Base-by-base conservation (phyloP, 2,113 vertebrate genomes). In the Phyllopteryx taeniolatus region DNA sequence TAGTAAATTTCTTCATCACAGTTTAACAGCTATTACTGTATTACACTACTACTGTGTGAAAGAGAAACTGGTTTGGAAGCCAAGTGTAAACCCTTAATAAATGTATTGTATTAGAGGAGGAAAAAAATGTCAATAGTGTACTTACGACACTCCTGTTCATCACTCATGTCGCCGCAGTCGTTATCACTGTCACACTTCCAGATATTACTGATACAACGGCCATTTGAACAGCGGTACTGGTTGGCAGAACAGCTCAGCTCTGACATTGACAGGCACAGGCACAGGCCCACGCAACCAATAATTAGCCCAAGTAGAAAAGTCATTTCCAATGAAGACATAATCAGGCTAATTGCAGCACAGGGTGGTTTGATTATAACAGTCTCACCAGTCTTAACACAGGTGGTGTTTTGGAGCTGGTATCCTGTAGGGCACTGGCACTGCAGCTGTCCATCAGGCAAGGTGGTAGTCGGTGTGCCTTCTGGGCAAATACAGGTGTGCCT, bases 171-270 rank as follows among this genome's bases (percentile, higher is more conserved):
- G 5, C 96, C 96, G 0, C 98, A 99, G 93, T 99, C 98, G 0
- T 99, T 96, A 87, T 99, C 97, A 0, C 94, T 95, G 87, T 99
- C 98, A 8, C 98, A 99, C 83, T 95, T 95, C 98, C 98, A 99
- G 76, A 98, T 98, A 92, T 94, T 96, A 91, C 94, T 98, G 88
- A 99, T 97, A 88, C 98, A 99, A 79, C 96, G 96, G 33, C 97
- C 98, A 0, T 99, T 99, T 79, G 92, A 93, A 87, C 98, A 99
- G 84, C 93, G 92, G 85, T 98, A 98, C 92, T 99, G 97, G 89
- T 94, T 97, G 0, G 94, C 94, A 84, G 96, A 91, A 74, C 98
- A 99, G 68, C 94, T 94, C 91, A 92, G 93, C 67, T 90, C 92
- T 93, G 83, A 64, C 59, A 61, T 35, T 42, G 49, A 64, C 63